phyloP scores from a whole-genome alignment of 2,888 invertebrate species.

The Drosophila setosimentum region DNA sequence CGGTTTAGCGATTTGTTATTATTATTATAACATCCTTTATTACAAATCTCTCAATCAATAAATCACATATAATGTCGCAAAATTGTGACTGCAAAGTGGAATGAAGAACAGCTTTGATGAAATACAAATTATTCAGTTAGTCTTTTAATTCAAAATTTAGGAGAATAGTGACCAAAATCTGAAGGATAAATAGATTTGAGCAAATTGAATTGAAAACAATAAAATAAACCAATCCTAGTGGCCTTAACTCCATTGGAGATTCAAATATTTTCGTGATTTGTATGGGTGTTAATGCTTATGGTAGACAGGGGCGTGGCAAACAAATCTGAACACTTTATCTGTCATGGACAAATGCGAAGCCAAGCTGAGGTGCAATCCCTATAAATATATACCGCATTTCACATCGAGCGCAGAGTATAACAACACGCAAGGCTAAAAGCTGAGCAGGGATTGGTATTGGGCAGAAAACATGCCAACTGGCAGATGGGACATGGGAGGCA shows the following conservation, averaged over 20 bases:
- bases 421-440: slow-evolving; percentile 37
- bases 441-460: slow-evolving; percentile 28
- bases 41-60: neutral
- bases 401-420: slow-evolving; percentile 10
- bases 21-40: neutral
- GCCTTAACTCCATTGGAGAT: neutral
- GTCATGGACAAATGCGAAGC: neutral
- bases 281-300: neutral
- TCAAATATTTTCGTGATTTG: neutral
- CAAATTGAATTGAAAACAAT: neutral
- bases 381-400: neutral
- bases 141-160: neutral
- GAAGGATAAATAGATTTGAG: neutral
- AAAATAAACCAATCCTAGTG: neutral
- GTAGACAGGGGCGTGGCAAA: neutral
- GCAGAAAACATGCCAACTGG: slow-evolving; percentile 8
- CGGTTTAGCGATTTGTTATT: neutral
- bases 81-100: neutral
- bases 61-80: neutral
- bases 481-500: slow-evolving; percentile 8
- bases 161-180: neutral
- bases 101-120: neutral
- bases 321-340: neutral
- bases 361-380: no score
- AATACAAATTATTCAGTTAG: neutral